Conservation (phyloP, 2,797 vertebrate species). For the Parauchenoglanis ngamensis region DNA sequence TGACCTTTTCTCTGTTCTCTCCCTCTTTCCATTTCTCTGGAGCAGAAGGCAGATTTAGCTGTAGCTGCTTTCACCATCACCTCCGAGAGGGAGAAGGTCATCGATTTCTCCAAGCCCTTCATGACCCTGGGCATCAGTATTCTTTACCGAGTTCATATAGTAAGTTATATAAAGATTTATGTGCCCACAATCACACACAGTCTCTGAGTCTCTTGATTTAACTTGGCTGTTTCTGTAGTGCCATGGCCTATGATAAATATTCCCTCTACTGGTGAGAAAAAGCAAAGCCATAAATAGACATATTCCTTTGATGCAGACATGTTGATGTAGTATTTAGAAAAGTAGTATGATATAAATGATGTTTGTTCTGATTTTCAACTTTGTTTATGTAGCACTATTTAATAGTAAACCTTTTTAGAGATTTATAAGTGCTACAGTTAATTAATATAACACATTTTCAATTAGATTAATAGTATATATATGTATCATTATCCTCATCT, state of each 20-base stretch:
- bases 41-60: conserved; percentile 91
- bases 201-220: neutral
- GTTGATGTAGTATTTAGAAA: conserved; percentile 22
- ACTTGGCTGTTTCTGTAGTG: conserved; percentile 1
- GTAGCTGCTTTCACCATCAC: conserved; percentile 95
- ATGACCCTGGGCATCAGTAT: conserved; percentile 97
- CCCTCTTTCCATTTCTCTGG: conserved; percentile 59
- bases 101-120: conserved; percentile 91
- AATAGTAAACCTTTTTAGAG: neutral
- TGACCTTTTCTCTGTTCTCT: conserved; percentile 34
- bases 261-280: conserved; percentile 31
- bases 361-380: neutral
- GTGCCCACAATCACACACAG: conserved; percentile 15
- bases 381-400: neutral
- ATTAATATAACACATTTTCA: neutral
- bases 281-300: conserved; percentile 27
- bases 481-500: neutral
- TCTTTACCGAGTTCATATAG: conserved; percentile 91
- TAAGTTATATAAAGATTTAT: conserved; percentile 62
- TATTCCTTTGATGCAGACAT: neutral
- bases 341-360: neutral
- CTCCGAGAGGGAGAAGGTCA: conserved; percentile 90
- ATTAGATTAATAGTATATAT: neutral
- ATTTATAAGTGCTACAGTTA: conserved; percentile 5
- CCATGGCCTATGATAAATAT: conserved; percentile 15